Evolutionary conservation across 2,888 invertebrate genomes (phyloP).

Genomic region (Slavum lentiscoides): DNA sequence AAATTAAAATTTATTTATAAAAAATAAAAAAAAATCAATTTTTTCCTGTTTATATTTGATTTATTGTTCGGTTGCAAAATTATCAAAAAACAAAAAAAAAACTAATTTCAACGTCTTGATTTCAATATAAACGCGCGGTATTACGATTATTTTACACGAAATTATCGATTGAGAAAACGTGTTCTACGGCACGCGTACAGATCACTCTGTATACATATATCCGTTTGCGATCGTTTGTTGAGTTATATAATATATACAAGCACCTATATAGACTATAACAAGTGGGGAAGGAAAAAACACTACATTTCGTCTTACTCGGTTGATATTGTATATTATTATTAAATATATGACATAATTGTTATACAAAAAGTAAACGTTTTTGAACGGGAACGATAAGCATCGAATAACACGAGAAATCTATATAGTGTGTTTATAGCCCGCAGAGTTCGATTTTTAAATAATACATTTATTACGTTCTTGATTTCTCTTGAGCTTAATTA

Average conservation of each 20-base stretch:
- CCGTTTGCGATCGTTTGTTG: not conserved
- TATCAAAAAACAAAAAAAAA: too few species aligned
- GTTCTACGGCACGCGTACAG: too few species aligned
- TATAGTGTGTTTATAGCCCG: too few species aligned
- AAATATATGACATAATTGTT: conserved; percentile 32
- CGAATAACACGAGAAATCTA: not conserved
- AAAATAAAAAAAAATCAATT: too few species aligned
- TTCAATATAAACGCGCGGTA: too few species aligned
- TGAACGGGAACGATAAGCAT: conserved; percentile 16
- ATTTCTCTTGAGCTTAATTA: conserved; percentile 36
- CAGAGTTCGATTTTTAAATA: too few species aligned
- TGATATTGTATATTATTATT: not conserved
- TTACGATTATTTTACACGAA: not conserved
- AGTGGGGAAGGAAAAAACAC: not conserved
- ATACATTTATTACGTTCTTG: conserved; percentile 2
- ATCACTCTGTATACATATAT: not conserved
- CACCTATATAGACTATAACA: not conserved
- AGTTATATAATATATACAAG: conserved; percentile 30
- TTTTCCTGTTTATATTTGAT: too few species aligned
- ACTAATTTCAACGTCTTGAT: too few species aligned
- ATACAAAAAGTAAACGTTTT: conserved; percentile 24
- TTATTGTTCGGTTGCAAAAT: too few species aligned
- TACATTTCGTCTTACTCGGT: not conserved
- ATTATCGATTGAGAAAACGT: too few species aligned
- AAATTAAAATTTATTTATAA: too few species aligned